These are phyloP conservation scores for Eristalinus aeneus DNA, from an alignment of 2,888 invertebrate species.

Conservation along the genomic window DNA sequence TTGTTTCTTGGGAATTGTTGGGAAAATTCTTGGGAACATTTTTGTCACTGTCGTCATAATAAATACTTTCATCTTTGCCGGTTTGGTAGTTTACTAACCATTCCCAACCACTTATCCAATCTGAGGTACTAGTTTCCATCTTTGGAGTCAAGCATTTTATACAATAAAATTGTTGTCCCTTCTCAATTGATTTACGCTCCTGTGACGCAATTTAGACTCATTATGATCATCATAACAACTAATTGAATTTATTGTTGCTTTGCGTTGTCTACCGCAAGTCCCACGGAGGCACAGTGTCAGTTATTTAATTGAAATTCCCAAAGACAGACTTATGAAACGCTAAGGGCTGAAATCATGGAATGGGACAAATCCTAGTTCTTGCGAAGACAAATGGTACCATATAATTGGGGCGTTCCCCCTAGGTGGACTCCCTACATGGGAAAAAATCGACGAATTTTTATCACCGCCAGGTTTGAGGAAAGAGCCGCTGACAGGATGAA, in stretches of 20 bases:
- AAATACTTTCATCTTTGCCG: background rate
- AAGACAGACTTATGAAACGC: constrained; percentile 54
- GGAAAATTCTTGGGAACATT: no score
- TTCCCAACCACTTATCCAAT: background rate
- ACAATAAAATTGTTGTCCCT: background rate
- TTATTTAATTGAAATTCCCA: constrained; percentile 58
- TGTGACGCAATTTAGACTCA: background rate
- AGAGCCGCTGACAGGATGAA: constrained; percentile 38
- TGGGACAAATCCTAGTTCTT: constrained; percentile 48
- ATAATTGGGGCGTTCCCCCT: constrained; percentile 57
- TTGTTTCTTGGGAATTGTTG: no score
- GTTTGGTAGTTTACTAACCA: background rate
- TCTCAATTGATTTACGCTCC: background rate
- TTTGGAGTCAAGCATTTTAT: background rate
- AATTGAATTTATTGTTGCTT: background rate
- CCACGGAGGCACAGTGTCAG: constrained; percentile 13
- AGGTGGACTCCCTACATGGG: constrained; percentile 28
- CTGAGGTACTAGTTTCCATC: background rate
- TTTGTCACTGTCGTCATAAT: no score
- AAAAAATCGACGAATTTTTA: constrained; percentile 25
- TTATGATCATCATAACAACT: background rate
- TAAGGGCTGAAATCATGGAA: constrained; percentile 41
- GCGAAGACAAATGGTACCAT: constrained; percentile 64
- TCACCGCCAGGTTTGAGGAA: constrained; percentile 27
- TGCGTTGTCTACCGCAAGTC: background rate